Evolutionary conservation across 2,888 invertebrate genomes (phyloP).

Genomic region (Lymantria monacha): DNA sequence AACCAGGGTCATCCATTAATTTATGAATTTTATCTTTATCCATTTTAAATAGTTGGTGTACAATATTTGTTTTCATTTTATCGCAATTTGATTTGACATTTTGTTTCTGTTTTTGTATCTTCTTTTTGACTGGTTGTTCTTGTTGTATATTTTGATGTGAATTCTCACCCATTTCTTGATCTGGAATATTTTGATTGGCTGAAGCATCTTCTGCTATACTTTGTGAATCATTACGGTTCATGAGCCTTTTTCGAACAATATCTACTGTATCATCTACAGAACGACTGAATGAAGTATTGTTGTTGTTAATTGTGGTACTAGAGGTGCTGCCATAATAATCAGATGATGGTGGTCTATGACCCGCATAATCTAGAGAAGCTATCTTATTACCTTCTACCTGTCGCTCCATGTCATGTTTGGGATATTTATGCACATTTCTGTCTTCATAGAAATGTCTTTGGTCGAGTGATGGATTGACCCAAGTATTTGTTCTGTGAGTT

Average conservation of each 20-base stretch:
- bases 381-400: constrained; percentile 41
- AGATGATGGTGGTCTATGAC: constrained; percentile 72
- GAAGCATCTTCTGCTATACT: constrained; percentile 31
- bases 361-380: constrained; percentile 50
- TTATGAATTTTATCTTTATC: constrained; percentile 76
- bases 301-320: constrained; percentile 53
- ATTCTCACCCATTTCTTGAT: constrained; percentile 32
- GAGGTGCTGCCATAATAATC: constrained; percentile 67
- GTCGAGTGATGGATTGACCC: constrained; percentile 40
- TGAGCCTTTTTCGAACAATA: constrained; percentile 60
- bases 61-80: constrained; percentile 74
- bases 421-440: constrained; percentile 39
- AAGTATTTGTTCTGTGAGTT: constrained; percentile 36
- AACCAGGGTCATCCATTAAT: constrained; percentile 73
- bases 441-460: constrained; percentile 43
- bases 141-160: constrained; percentile 34
- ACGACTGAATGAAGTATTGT: constrained; percentile 60
- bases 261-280: constrained; percentile 75
- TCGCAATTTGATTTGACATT: constrained; percentile 61
- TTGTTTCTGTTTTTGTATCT: constrained; percentile 45
- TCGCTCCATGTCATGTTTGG: constrained; percentile 29
- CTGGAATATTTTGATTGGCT: constrained; percentile 32
- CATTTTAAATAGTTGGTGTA: constrained; percentile 76
- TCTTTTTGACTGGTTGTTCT: constrained; percentile 53
- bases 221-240: constrained; percentile 60